Percentiles rank a stretch among this genome's conserved stretches.
These are phyloP conservation scores for Scomber colias DNA, from an alignment of 2,113 vertebrate species.

Conservation along the genomic window DNA sequence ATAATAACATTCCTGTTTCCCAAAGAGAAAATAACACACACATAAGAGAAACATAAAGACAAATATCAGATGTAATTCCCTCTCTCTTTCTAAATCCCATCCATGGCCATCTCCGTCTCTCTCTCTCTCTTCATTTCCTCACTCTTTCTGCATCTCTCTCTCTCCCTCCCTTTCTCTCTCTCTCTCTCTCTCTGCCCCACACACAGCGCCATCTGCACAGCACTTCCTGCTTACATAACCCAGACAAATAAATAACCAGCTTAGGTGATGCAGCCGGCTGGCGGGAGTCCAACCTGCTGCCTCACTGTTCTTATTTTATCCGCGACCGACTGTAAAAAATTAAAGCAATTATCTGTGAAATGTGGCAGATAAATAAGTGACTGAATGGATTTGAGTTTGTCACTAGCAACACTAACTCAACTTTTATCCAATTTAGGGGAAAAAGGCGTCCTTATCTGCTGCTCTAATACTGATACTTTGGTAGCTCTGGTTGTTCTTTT, in stretches of 20 bases:
- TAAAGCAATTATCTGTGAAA: neutral
- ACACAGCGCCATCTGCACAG: constrained; percentile 19
- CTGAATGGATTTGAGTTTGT: neutral
- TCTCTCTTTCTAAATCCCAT: constrained; percentile 3
- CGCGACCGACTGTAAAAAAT: neutral
- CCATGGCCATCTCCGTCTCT: neutral
- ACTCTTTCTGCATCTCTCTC: neutral
- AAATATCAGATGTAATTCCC: constrained; percentile 11
- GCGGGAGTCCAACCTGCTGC: neutral
- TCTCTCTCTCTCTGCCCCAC: neutral
- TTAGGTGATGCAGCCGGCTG: constrained; percentile 27
- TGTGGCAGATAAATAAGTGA: neutral
- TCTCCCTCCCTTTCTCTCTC: neutral
- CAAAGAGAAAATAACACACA: neutral
- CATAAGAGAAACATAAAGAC: constrained; percentile 6
- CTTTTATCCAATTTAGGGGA: neutral
- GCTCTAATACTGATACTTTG: neutral
- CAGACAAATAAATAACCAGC: constrained; percentile 19
- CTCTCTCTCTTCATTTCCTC: neutral
- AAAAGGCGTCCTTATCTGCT: neutral
- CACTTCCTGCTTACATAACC: constrained; percentile 20
- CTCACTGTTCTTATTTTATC: neutral
- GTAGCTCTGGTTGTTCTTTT: neutral
- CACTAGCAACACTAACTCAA: neutral
- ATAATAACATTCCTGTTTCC: constrained; percentile 7